A percentile compares a stretch with the other conserved stretches of the same genome.
Evolutionary conservation across 2,113 vertebrate genomes (phyloP).

Genomic region (Semnornis frantzii): DNA sequence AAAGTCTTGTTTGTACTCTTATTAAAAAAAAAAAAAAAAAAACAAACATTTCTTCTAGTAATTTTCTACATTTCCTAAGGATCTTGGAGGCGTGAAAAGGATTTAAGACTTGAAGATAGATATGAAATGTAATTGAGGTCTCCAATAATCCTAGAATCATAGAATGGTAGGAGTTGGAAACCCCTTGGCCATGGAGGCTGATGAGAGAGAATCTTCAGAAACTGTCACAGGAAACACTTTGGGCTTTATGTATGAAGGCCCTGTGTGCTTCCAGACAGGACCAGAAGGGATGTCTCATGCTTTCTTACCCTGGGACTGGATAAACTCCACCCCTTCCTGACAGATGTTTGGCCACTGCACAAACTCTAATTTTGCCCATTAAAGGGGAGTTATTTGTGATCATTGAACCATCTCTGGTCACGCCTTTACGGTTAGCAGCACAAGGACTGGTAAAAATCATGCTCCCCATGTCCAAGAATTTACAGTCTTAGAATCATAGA

Average conservation of each 20-base stretch:
- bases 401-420: not conserved
- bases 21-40: not conserved
- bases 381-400: not conserved
- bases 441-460: not conserved
- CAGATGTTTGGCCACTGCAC: not conserved
- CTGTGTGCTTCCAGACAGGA: not conserved
- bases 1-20: not conserved
- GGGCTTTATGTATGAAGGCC: not conserved
- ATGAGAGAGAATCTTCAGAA: not conserved
- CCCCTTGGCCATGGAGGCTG: not conserved
- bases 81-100: not conserved
- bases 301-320: not conserved
- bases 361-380: not conserved
- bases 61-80: not conserved
- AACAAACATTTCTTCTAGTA: not conserved
- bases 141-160: not conserved
- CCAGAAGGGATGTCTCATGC: not conserved
- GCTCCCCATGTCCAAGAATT: not conserved
- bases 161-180: no score
- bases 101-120: not conserved
- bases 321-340: not conserved
- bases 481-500: not conserved
- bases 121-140: fast-evolving
- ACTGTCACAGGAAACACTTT: not conserved
- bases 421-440: not conserved